Base-by-base conservation (phyloP, 2,113 vertebrate species). In the Lycaon pictus region DNA sequence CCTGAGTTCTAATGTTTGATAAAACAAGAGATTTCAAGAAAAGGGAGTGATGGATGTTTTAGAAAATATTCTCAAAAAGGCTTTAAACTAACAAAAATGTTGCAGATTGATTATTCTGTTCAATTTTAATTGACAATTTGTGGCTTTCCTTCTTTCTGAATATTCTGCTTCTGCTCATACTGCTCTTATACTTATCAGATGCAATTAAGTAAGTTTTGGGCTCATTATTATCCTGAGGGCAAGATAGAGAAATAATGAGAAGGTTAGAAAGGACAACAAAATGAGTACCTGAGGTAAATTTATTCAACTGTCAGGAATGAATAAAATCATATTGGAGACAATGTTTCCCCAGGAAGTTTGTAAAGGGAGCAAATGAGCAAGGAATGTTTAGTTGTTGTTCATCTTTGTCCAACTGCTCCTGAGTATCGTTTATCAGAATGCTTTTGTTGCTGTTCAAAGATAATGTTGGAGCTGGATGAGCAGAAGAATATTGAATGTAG, bases 191-290 rank as follows among this genome's bases (percentile, higher is more conserved):
- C 25, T 72, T 97, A 93, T 82, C 67, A 83, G 71, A 79, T 32
- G 79, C 19, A 88, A 85, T 93, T 97, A 97, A 79, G 32, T 74
- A 86, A 90, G 17, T 84, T 96, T 95, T 92, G 7, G 22, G 62
- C 60, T 96, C 67, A 84, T 71, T 94, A 88, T 84, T 97, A 63
- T 93, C 93, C 86, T 87, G 56, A 92, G 79, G 93, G 69, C 35
- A 96, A 97, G 82, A 93, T 1, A 96, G 77, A 85, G 32, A 96
- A 97, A 92, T 93, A 96, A 96, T 92, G 93, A 97, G 74, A 93
- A 96, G n/a, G 23, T 93, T 97, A 97, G n/a, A 97, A 96, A 90
- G 43, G 22, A 87, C 0, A 4, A 86, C 32, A 95, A 90, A 92
- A 88, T 96, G 77, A 80, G 13, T 43, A 86, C 53, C 58, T 77